These are phyloP conservation scores for Siphlonurus alternatus DNA, from an alignment of 2,888 invertebrate species.

Conservation along the genomic window DNA sequence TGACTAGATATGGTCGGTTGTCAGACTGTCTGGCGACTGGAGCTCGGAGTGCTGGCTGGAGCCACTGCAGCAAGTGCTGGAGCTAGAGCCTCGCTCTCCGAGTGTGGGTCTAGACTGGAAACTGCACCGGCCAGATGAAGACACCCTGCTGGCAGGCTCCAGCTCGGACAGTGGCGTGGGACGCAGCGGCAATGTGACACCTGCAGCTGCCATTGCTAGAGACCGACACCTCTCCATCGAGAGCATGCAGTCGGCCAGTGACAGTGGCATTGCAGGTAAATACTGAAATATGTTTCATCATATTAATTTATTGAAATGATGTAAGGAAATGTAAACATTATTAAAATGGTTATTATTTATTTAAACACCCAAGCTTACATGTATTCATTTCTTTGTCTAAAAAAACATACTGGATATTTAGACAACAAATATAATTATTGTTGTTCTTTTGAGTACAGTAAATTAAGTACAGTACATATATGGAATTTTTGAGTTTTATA, in stretches of 20 bases:
- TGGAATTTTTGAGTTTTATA: too few species aligned
- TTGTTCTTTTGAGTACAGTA: too few species aligned
- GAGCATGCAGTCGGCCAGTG: conserved; percentile 33
- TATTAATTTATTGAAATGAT: neutral
- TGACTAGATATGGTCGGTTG: too few species aligned
- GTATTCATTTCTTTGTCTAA: too few species aligned
- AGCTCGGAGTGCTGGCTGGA: conserved; percentile 33
- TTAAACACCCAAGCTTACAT: too few species aligned
- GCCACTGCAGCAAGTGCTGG: conserved; percentile 26
- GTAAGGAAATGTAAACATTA: neutral
- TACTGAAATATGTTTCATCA: too few species aligned
- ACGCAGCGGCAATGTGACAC: conserved; percentile 12
- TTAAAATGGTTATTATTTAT: neutral
- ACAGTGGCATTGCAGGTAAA: conserved; percentile 39
- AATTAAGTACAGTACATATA: too few species aligned
- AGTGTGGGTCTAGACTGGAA: neutral
- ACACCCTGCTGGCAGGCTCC: conserved; percentile 11
- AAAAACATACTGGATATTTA: too few species aligned
- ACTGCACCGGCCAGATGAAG: conserved; percentile 18
- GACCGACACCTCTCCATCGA: conserved; percentile 41
- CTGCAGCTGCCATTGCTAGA: conserved; percentile 8
- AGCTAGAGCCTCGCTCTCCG: conserved; percentile 12
- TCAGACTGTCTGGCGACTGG: conserved; percentile 36
- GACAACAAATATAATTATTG: too few species aligned
- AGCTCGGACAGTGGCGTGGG: conserved; percentile 8